Base-by-base conservation (phyloP, 2,888 invertebrate genomes). In the Orthosia gothica region DNA sequence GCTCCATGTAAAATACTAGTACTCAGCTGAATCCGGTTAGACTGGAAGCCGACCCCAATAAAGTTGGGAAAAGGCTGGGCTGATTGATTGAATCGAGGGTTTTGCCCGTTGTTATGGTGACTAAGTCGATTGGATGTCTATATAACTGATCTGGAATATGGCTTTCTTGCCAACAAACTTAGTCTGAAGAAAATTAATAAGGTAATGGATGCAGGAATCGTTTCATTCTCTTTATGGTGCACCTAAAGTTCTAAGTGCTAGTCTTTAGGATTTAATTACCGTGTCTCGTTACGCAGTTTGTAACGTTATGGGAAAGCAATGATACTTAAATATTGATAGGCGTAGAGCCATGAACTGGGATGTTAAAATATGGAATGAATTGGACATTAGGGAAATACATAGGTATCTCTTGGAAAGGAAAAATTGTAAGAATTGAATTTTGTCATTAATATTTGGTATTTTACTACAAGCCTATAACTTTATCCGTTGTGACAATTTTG, bases 261-360 rank as follows among this genome's bases (percentile, higher is more conserved):
- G 68, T 83, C 71, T 71, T 69, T 66, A 58, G 55, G 57, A 58
- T 83, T 82, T 83, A 66, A 82, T 83, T 80, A 52, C 80, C 3
- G 13, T 18, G 50, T 72, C 58, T 59, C 55, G 71, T 80, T 82
- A 9, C 61, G 52, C 40, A 50, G 50, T 74, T 32, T 11, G 40
- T 50, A 57, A 68, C 54, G 26, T 75, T 62, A 57, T 40, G 40
- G 40, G 20, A 68, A 69, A 69, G 55, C 52, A 70, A 73, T 67
- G 52, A 68, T 57, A 20, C 61, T 61, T 20, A 45, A 45, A 45
- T 20, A 81, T 70, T 70, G 72, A 63, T 62, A 68, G 62, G 52
- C 32, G 45, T 32, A 23, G 13, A 26, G 52, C 11, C 45, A 64
- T 79, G 18, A 65, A 70, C 16, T 62, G 49, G 54, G 7, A 9